Conservation (phyloP, 2,113 vertebrate species). For the Dolichotis patagonum region DNA sequence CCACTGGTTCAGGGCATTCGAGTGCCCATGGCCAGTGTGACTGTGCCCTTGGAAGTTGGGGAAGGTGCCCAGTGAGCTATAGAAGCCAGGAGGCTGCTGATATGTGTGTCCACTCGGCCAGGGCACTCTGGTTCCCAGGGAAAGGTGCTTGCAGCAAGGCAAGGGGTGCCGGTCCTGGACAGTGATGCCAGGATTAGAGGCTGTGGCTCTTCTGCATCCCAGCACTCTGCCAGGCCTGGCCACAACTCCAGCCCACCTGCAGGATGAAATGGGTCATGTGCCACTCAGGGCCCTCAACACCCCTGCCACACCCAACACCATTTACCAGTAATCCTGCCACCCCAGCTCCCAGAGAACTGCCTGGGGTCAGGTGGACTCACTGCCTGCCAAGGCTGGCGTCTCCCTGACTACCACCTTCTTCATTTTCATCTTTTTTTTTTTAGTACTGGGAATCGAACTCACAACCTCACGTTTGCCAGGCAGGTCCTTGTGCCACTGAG, state of each 20-base stretch:
- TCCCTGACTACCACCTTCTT: not conserved
- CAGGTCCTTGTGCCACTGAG: too few relatives aligned
- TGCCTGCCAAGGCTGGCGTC: not conserved
- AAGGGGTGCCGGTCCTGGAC: not conserved
- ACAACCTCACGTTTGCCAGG: too few relatives aligned
- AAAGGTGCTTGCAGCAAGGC: not conserved
- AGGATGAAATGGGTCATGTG: too few relatives aligned
- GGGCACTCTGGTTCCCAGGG: not conserved
- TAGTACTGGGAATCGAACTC: too few relatives aligned
- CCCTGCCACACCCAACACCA: not conserved
- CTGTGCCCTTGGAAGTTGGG: not conserved
- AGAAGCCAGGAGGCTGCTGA: not conserved
- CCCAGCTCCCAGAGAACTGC: too few relatives aligned
- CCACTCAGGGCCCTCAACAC: not conserved
- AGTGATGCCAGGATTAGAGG: not conserved
- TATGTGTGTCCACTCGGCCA: too few relatives aligned
- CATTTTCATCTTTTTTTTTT: too few relatives aligned
- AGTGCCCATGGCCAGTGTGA: not conserved
- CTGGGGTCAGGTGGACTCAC: too few relatives aligned
- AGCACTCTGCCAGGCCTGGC: not conserved
- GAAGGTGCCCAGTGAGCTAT: rapidly evolving
- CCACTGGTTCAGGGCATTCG: rapidly evolving
- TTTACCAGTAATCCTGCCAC: not conserved
- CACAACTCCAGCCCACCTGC: not conserved
- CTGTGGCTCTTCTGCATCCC: not conserved